Base-by-base conservation (phyloP, 2,888 invertebrate genomes). In the Patella pellucida region DNA sequence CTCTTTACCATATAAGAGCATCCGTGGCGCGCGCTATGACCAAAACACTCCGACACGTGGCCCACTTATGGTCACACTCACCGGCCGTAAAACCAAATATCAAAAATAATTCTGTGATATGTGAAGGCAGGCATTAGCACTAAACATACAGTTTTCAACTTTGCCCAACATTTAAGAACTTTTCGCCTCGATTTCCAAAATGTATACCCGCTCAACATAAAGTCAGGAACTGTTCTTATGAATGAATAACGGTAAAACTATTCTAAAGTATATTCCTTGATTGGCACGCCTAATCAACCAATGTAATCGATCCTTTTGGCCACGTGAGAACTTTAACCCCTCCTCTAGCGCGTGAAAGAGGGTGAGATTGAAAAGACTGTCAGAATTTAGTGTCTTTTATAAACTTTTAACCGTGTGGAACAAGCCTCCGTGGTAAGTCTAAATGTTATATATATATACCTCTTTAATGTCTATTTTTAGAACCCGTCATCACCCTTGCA, bases 321-420 rank as follows among this genome's bases (percentile, higher is more conserved):
- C 62, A 62, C 62, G 62, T 62, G 62, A 62, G 19, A 19, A 62
- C 19, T 23, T 62, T 62, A 23, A 23, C 23, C 19, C 62, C 62
- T 23, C 62, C 62, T 62, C 23, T 62, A 19, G 19, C 62, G 62
- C 62, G 62, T 62, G 62, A 62, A 62, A 62, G 23, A 62, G 62
- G 23, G 23, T 19, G 19, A 23, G 62, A 62, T 62, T 62, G 62
- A 19, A 23, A 62, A 19, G 23, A 62, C 62, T 62, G 62, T 19
- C 19, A 62, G 12, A 11, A 11, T 11, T 62, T 19, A 23, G 62
- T 62, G 62, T 62, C 62, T 62, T 62, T 62, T 62, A 19, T 19
- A 62, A 62, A 62, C 19, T 62, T 62, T 62, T 23, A 23, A 23
- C 62, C 15, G 19, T 23, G 19, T 23, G 62, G 62, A 62, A 62